Evolutionary conservation across 1,140 invertebrate genomes (phyloP), one percentile per base, ranked within the genome.

Genomic region (Akabosia matsudoensis): DNA sequence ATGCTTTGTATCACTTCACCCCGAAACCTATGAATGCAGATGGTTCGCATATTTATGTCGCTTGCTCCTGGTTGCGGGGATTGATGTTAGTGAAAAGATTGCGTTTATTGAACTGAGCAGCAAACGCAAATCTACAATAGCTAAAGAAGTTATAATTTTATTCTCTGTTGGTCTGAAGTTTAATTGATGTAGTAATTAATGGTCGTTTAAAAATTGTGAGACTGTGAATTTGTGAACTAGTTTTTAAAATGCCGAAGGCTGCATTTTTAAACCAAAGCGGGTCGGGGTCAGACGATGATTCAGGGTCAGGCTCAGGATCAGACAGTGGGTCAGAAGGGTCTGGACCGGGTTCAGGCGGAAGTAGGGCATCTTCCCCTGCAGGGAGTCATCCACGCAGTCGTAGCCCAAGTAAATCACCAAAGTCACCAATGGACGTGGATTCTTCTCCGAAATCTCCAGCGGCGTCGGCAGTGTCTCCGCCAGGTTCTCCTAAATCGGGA

Each of bases 231-330:
- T 28, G 24, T 13, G 54, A 67, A 67, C 10, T 67, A 10, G 22
- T 4, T 7, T 24, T 28, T 28, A 67, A 72, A 72, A 72, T 72
- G 70, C 70, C 70, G 33, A 3, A 26, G 10, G 13, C 3, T 26
- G 30, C 1, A 4, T 7, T 24, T 1, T 22, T 7, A 13, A 72
- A 45, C 30, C 52, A 28, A 3, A 54, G 28, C 13, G 52, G 30
- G 51, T 13, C 37, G 18, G 73, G 33, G 1, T 3, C 3, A 4
- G 26, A 70, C 16, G 72, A 74, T 26, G 33, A 70, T 30, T 77
- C 76, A 16, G 76, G 76, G n/a, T 77, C 76, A 14, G 76, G 52
- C 16, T 77, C 76, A 28, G 72, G 51, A 16, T 77, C 76, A 16
- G 67, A 45, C 61, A 45, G 70, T 22, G 70, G 70, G 2, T 72